Conservation (phyloP, 2,888 invertebrate genomes). For the Drosophila nr. perissopoda region DNA sequence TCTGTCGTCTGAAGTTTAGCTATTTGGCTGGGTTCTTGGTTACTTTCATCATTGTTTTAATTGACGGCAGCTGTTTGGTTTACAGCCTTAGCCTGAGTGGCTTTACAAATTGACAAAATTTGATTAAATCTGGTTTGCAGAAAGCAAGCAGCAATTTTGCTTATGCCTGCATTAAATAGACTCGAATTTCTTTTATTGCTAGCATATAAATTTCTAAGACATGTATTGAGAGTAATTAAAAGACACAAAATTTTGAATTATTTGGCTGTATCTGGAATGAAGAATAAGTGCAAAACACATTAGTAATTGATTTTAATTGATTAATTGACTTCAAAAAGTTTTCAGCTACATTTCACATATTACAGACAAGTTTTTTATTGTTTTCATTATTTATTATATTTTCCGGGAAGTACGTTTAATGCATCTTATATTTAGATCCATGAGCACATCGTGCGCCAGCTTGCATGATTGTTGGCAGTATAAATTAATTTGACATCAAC, state of each 20-base stretch:
- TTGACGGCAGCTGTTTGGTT: constrained; percentile 48
- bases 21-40: constrained; percentile 28
- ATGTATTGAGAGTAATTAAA: neutral
- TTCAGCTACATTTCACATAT: neutral
- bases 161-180: neutral
- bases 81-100: constrained; percentile 7
- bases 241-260: neutral
- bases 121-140: constrained; percentile 33
- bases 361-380: neutral
- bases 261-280: neutral
- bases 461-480: constrained; percentile 59
- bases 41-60: constrained; percentile 49
- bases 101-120: constrained; percentile 40
- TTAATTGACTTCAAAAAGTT: neutral
- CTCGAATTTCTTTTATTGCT: neutral
- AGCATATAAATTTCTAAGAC: neutral
- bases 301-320: neutral
- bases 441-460: constrained; percentile 18
- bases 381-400: constrained; percentile 7
- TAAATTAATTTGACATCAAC: constrained; percentile 64
- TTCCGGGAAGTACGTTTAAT: neutral
- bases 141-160: neutral
- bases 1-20: constrained; percentile 26
- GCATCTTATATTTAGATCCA: constrained; percentile 40
- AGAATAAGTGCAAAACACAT: neutral